phyloP scores from a whole-genome alignment of 2,797 vertebrate genomes.

The Pyrrhura leucotis region DNA sequence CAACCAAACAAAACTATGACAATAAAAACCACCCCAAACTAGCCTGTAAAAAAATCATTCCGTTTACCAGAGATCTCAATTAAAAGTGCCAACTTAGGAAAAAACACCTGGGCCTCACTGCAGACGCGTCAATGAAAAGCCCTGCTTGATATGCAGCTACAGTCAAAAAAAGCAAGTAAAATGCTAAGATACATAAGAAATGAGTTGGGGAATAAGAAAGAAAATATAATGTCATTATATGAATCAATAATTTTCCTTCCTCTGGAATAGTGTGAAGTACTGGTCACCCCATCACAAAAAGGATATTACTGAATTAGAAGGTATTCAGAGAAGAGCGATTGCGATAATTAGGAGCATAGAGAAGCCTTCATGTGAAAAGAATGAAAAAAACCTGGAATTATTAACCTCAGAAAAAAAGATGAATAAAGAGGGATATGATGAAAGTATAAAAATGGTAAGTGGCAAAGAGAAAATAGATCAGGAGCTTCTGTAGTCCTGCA shows the following conservation, averaged over 20 bases:
- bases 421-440: slow-evolving; percentile 21
- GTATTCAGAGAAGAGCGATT: slow-evolving; percentile 43
- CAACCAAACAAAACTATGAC: background rate
- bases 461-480: slow-evolving; percentile 53
- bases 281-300: slow-evolving; percentile 21
- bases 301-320: slow-evolving; percentile 37
- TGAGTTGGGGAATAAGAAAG: background rate
- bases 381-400: background rate
- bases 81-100: background rate
- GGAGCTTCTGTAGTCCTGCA: slow-evolving; percentile 12
- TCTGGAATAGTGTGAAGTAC: background rate
- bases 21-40: background rate
- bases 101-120: background rate
- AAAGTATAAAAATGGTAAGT: slow-evolving; percentile 47
- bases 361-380: slow-evolving; percentile 23
- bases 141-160: background rate
- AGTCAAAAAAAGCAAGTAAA: slow-evolving; percentile 8
- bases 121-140: background rate
- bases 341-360: slow-evolving; percentile 41
- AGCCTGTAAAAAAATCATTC: background rate
- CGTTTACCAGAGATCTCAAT: background rate
- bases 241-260: slow-evolving; percentile 28
- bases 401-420: slow-evolving; percentile 30
- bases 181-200: background rate
- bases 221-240: slow-evolving; percentile 19